Evolutionary conservation across 2,113 vertebrate species (phyloP).

Genomic region (Stomatorhinus ivindoensis): DNA sequence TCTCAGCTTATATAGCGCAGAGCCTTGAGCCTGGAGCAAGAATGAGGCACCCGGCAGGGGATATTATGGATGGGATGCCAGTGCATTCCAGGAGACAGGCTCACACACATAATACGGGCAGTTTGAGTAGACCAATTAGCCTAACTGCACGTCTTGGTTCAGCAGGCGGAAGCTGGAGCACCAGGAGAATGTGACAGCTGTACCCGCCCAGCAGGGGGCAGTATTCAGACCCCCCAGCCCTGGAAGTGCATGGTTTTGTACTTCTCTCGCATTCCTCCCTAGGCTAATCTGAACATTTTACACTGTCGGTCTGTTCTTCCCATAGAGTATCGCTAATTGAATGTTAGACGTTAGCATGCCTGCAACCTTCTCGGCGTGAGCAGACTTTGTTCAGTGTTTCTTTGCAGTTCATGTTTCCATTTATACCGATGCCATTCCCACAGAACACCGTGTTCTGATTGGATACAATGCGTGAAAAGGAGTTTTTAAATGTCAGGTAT

Average conservation of each 20-base stretch:
- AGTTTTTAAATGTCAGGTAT: neutral
- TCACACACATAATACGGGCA: neutral
- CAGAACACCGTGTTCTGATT: neutral
- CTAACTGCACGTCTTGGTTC: neutral
- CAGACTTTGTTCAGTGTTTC: neutral
- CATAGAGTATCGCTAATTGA: neutral
- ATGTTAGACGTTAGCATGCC: neutral
- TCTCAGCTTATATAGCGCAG: neutral
- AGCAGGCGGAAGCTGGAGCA: neutral
- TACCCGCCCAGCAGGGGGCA: neutral
- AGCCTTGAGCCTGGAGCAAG: neutral
- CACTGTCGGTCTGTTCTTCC: neutral
- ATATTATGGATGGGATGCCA: neutral
- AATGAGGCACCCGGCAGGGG: neutral
- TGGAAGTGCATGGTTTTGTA: neutral
- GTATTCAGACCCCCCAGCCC: neutral
- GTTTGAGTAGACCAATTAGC: neutral
- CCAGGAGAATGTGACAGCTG: neutral
- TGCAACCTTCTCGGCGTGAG: neutral
- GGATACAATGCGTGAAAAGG: neutral
- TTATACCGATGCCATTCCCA: neutral
- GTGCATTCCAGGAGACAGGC: neutral
- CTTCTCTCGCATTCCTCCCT: neutral
- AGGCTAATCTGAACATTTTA: neutral
- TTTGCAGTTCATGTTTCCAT: neutral